phyloP scores from a whole-genome alignment of 1,140 invertebrate genomes.

The Frieseomelitta varia region DNA sequence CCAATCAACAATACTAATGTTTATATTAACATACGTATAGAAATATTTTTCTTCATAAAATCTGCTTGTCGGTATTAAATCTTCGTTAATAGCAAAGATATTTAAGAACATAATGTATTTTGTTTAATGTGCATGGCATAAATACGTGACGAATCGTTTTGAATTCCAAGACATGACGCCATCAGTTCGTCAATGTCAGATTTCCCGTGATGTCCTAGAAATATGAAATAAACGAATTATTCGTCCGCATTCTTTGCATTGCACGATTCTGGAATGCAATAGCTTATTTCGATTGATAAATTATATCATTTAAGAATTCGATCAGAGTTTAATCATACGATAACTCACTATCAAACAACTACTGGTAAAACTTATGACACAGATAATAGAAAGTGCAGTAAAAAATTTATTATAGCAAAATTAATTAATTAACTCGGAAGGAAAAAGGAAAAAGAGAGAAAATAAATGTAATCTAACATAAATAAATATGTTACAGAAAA shows the following conservation, averaged over 20 bases:
- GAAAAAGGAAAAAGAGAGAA: too few relatives aligned
- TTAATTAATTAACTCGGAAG: too few relatives aligned
- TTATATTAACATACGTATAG: neutral
- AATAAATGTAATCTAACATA: too few relatives aligned
- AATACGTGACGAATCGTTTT: slow-evolving; percentile 44
- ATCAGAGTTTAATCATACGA: neutral
- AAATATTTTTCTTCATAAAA: neutral
- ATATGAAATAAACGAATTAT: slow-evolving; percentile 18
- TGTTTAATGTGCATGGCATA: slow-evolving; percentile 23
- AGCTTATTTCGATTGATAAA: neutral
- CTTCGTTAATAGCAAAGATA: neutral
- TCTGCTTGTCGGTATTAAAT: neutral
- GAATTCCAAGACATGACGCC: slow-evolving; percentile 50
- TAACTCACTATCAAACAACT: neutral
- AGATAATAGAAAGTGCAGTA: neutral
- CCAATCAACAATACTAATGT: neutral
- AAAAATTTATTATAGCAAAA: too few relatives aligned
- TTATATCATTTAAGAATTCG: neutral
- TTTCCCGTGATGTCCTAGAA: slow-evolving; percentile 50
- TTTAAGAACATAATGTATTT: slow-evolving; percentile 23
- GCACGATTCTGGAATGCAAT: neutral
- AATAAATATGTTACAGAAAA: too few relatives aligned
- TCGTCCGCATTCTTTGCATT: slow-evolving; percentile 36
- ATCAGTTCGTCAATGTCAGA: slow-evolving; percentile 37
- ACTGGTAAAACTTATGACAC: neutral